Base-by-base conservation (phyloP, 2,797 vertebrate genomes). In the Fistularia tabacaria region DNA sequence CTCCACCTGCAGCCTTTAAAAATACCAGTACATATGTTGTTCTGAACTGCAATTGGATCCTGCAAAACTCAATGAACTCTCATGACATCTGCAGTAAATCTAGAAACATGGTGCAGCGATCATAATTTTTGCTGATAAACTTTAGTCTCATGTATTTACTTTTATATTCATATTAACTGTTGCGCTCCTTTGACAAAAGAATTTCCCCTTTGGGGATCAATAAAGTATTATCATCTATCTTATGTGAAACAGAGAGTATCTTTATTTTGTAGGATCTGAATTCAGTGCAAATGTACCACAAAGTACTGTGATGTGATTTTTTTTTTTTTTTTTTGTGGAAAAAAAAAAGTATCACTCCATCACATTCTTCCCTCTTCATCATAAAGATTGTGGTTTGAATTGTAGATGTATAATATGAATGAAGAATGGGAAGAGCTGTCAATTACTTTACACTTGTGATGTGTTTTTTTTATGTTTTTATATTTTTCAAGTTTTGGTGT, bases 361-460 rank as follows among this genome's bases (percentile, higher is more conserved):
- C 46, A 46, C 45, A 36, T 51, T 39, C 40, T 38, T 41, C 42
- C 6, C 49, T 41, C 49, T 3, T 14, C 51, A 49, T 36, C 44
- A 10, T 65, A 64, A 45, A 52, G 39, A 41, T 70, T 63, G 60
- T 1, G 0, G 9, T 62, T 69, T 47, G 14, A 64, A 54, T 64
- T 7, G 0, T 57, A 41, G 50, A 67, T 60, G 12, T 62, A 25
- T 60, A 8, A 53, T 43, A 1, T 36, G 11, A 14, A 36, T 48
- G 46, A 12, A 10, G 25, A 58, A 70, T 74, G 66, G 49, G 39
- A 36, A 36, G 25, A 25, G 25, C 25, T 62, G 36, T 42, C 36
- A 7, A 49, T 69, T 54, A 66, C 70, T 71, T 76, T 60, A 7
- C 57, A 39, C 37, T 50, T 48, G 12, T 15, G n/a, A n/a, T 39